Percentiles rank a stretch among this genome's conserved stretches.
phyloP scores from a whole-genome alignment of 2,797 vertebrate genomes.

The Amphiprion clarkii region DNA sequence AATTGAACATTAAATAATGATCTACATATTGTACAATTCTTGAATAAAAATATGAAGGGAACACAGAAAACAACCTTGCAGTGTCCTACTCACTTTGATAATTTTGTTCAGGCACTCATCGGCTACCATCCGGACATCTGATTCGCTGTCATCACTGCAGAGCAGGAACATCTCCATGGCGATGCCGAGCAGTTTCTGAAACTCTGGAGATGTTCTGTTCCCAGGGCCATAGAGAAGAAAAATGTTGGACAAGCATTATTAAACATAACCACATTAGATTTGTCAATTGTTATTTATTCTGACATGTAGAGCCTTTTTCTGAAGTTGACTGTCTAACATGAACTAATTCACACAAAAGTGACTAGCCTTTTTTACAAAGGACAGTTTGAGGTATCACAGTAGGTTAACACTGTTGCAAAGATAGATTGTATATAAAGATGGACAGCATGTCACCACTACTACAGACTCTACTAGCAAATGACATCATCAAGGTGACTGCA shows the following conservation, averaged over 20 bases:
- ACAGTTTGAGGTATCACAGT: no score
- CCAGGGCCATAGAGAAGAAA: constrained; percentile 48
- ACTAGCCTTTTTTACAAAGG: no score
- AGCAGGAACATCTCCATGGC: constrained; percentile 98
- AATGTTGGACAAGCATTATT: constrained; percentile 30
- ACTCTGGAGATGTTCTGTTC: constrained; percentile 96
- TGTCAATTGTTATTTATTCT: neutral
- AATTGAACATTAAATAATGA: neutral
- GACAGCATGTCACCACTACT: no score
- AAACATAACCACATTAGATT: constrained; percentile 11
- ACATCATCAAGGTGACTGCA: no score
- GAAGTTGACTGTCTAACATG: no score
- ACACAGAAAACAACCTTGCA: neutral
- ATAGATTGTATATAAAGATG: no score
- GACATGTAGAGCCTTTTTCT: no score
- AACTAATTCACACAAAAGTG: no score
- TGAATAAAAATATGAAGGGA: neutral
- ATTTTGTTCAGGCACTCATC: constrained; percentile 99
- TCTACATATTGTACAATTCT: neutral
- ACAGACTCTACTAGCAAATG: no score
- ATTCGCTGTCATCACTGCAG: constrained; percentile 96
- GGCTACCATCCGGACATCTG: constrained; percentile 98
- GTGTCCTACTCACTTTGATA: constrained; percentile 90
- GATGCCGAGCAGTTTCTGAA: constrained; percentile 98
- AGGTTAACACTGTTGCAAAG: no score